Evolutionary conservation across 2,113 vertebrate species (phyloP).

Genomic region (Orthonyx spaldingii): DNA sequence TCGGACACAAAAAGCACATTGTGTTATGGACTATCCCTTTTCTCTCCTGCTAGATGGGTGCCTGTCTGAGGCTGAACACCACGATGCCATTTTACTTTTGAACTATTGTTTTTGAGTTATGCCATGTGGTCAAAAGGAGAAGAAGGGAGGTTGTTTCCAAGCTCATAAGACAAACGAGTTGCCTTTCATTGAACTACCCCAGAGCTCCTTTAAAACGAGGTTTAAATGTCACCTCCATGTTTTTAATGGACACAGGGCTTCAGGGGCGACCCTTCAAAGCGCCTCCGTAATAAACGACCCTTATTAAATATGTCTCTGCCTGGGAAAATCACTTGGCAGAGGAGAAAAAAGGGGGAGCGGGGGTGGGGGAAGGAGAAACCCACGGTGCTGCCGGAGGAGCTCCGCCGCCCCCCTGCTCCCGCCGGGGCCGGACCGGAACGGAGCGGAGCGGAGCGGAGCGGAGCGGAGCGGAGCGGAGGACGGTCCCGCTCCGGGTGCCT

Average conservation of each 20-base stretch:
- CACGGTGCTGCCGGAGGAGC: neutral
- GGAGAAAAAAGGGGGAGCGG: neutral
- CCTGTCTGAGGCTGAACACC: conserved; percentile 72
- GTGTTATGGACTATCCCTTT: conserved; percentile 71
- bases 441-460: too few species aligned
- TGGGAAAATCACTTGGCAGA: conserved; percentile 57
- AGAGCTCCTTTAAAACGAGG: conserved; percentile 75
- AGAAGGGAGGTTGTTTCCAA: conserved; percentile 72
- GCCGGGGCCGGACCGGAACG: neutral
- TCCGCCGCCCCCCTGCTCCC: neutral
- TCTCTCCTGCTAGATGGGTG: conserved; percentile 75
- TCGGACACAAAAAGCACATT: conserved; percentile 76
- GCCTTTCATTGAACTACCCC: conserved; percentile 75
- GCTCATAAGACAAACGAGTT: conserved; percentile 77
- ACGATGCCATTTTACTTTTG: conserved; percentile 78
- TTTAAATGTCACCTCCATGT: conserved; percentile 79
- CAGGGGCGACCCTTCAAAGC: conserved; percentile 76
- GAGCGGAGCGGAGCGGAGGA: neutral
- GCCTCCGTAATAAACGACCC: conserved; percentile 73
- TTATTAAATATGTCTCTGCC: conserved; percentile 74
- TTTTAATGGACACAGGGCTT: conserved; percentile 75
- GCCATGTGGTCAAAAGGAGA: conserved; percentile 78
- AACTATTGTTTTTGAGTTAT: conserved; percentile 80
- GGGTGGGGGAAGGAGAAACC: neutral
- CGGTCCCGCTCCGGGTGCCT: neutral